These are phyloP conservation scores for Spea bombifrons DNA, from an alignment of 2,113 vertebrate genomes.

Conservation along the genomic window DNA sequence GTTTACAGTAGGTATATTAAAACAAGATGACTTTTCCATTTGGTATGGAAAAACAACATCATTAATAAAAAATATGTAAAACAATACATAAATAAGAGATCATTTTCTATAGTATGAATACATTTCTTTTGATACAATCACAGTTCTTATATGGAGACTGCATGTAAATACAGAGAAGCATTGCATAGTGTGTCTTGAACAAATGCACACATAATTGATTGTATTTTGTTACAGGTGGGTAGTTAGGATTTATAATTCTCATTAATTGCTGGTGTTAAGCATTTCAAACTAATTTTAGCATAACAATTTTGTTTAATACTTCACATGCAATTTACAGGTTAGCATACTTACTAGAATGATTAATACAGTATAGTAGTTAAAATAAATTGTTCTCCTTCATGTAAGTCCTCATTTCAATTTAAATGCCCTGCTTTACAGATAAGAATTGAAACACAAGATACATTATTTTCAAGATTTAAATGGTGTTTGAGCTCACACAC, in stretches of 20 bases:
- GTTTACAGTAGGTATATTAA: constrained; percentile 38
- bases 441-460: too few species aligned
- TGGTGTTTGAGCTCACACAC: too few species aligned
- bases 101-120: constrained; percentile 71
- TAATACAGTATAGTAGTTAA: too few species aligned
- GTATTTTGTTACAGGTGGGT: constrained; percentile 62
- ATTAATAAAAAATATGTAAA: constrained; percentile 65
- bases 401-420: too few species aligned
- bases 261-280: constrained; percentile 70
- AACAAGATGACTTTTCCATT: constrained; percentile 8
- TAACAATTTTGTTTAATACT: too few species aligned
- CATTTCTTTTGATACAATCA: constrained; percentile 77
- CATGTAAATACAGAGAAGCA: constrained; percentile 60
- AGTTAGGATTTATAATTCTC: constrained; percentile 62
- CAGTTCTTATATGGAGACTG: constrained; percentile 80
- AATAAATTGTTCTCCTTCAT: too few species aligned
- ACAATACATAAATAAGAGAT: constrained; percentile 78
- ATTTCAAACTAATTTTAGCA: constrained; percentile 43
- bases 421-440: too few species aligned
- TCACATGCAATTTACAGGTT: too few species aligned
- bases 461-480: too few species aligned
- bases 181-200: constrained; percentile 61
- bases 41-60: constrained; percentile 21
- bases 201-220: constrained; percentile 64
- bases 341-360: too few species aligned